Evolutionary conservation across 1,140 invertebrate genomes (phyloP).

Genomic region (Rhyzopertha dominica): DNA sequence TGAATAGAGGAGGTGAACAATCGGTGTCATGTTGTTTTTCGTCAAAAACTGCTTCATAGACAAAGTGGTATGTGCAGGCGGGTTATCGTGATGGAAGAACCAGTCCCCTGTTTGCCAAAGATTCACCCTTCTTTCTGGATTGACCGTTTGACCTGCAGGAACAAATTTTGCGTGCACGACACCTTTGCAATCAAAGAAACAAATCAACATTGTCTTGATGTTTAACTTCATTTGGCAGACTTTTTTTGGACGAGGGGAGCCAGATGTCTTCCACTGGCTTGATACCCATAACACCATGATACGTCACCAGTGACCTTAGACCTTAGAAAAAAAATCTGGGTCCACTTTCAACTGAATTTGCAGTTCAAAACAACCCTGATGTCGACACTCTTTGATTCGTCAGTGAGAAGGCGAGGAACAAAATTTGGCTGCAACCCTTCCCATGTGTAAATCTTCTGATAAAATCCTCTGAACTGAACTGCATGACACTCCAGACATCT

Average conservation of each 20-base stretch:
- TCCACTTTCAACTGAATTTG: no score
- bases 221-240: constrained; percentile 9
- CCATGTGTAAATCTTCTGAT: no score
- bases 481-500: no score
- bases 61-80: constrained; percentile 15
- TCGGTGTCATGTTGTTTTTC: constrained; percentile 30
- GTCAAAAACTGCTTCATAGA: constrained; percentile 32
- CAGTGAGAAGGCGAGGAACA: no score
- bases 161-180: background rate
- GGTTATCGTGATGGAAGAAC: constrained; percentile 31
- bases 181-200: constrained; percentile 7
- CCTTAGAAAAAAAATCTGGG: no score
- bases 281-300: constrained; percentile 26
- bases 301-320: constrained; percentile 30
- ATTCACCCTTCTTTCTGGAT: constrained; percentile 14
- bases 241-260: constrained; percentile 17
- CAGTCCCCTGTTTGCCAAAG: constrained; percentile 19
- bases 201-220: constrained; percentile 16
- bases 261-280: constrained; percentile 18
- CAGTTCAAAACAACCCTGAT: no score
- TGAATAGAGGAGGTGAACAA: no score
- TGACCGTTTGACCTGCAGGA: constrained; percentile 8
- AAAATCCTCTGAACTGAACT: no score
- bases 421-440: no score
- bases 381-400: no score